Conservation (phyloP, 2,113 vertebrate genomes). For the Nannospalax galili region DNA sequence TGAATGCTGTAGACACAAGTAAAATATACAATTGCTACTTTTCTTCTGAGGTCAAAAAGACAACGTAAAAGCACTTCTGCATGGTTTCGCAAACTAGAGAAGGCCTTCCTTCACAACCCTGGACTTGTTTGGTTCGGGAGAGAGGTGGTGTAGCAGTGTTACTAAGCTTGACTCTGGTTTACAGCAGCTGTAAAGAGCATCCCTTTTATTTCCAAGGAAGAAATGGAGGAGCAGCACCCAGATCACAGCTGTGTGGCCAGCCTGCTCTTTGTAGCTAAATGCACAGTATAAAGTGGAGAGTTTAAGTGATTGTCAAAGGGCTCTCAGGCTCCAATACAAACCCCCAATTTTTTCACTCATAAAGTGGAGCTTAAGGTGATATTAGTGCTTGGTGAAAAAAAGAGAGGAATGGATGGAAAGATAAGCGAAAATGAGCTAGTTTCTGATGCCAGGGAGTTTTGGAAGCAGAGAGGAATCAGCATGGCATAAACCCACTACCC, state of each 20-base stretch:
- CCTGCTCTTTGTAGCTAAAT: constrained; percentile 55
- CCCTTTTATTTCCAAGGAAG: constrained; percentile 20
- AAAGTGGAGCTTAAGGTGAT: constrained; percentile 27
- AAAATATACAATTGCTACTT: constrained; percentile 19
- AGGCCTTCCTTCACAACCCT: neutral
- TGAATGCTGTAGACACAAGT: neutral
- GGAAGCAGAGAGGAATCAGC: neutral
- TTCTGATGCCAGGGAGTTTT: neutral
- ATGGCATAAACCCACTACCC: rapidly evolving
- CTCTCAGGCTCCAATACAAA: constrained; percentile 39
- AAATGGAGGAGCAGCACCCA: neutral
- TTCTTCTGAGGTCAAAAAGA: constrained; percentile 17
- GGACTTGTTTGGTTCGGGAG: neutral
- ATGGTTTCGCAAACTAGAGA: neutral
- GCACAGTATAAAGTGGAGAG: constrained; percentile 8
- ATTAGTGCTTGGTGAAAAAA: neutral
- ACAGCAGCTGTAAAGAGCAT: constrained; percentile 32
- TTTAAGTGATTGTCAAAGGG: constrained; percentile 29
- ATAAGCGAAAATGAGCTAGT: neutral
- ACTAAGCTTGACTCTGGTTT: constrained; percentile 57
- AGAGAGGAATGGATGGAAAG: neutral
- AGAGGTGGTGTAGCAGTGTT: neutral
- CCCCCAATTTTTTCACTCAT: constrained; percentile 9
- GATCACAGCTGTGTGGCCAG: neutral
- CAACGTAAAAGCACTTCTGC: neutral